Evolutionary conservation across 1,140 invertebrate genomes (phyloP), one percentile per base, ranked within the genome.

Genomic region (Kradibia gibbosae): DNA sequence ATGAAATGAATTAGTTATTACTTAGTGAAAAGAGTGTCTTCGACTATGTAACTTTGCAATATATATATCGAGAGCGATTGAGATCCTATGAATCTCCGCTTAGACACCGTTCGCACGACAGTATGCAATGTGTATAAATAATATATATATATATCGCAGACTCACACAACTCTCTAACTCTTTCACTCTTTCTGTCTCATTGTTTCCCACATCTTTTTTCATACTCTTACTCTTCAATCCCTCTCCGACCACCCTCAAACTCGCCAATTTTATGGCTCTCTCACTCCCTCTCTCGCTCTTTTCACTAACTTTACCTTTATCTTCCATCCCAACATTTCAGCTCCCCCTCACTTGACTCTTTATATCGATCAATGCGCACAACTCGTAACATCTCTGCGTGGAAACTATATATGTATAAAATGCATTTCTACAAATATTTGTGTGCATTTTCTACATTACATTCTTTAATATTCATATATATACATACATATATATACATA

Each of bases 301-400:
- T 60, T 31, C 25, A 28, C 57, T 60, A 31, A 3, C 57, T 28
- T 60, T 13, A 11, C 31, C 53, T 57, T 15, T 60, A 8, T 31
- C 25, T 31, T n/a, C 45, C 25, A 17, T 31, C 76, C 7, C 67
- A 45, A 11, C 22, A 70, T 70, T 34, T 70, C n/a, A 25, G 22
- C 34, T 13, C 31, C 31, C 60, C 31, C 28, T 34, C n/a, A 1
- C 10, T 36, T 39, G 25, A 31, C 67, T 48, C 70, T 80, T 74
- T 36, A 80, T 80, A 73, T 80, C 71, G 78, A 80, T 80, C 70
- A 73, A 28, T 48, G 60, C 42, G 76, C 76, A 11, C 25, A n/a
- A 13, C 36, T n/a, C 39, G 57, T 25, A 62, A 39, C 67, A 70
- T 70, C 72, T 36, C 48, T 36, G 53, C 72, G 45, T 73, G 25